phyloP scores from a whole-genome alignment of 2,797 vertebrate genomes.

The Ataeniobius toweri region DNA sequence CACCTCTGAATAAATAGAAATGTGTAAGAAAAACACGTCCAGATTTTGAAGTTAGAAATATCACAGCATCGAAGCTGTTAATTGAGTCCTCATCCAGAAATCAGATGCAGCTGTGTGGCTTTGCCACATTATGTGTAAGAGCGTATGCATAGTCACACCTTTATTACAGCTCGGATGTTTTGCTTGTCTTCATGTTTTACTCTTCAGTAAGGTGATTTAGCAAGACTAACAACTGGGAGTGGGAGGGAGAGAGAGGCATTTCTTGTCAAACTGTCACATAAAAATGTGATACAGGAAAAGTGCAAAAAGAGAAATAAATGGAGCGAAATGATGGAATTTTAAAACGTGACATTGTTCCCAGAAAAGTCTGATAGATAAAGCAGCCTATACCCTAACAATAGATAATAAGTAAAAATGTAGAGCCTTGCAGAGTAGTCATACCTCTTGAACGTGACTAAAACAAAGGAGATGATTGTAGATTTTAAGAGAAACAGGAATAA shows the following conservation, averaged over 20 bases:
- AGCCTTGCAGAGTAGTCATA: not conserved
- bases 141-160: slow-evolving; percentile 12
- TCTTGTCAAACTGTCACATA: slow-evolving; percentile 35
- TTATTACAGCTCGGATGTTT: slow-evolving; percentile 1
- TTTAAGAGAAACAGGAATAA: too few species aligned
- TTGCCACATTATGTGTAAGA: slow-evolving; percentile 15
- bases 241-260: slow-evolving; percentile 5
- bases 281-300: not conserved
- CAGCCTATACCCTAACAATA: not conserved
- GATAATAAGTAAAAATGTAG: not conserved
- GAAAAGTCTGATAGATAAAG: not conserved
- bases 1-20: slow-evolving; percentile 7
- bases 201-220: slow-evolving; percentile 7
- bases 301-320: slow-evolving; percentile 1
- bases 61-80: slow-evolving; percentile 30
- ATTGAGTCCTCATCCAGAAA: slow-evolving; percentile 25
- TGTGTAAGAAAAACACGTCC: slow-evolving; percentile 13
- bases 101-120: slow-evolving; percentile 5
- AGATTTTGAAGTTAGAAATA: slow-evolving; percentile 19
- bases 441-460: not conserved
- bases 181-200: slow-evolving; percentile 16
- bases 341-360: not conserved
- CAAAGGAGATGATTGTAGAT: too few species aligned
- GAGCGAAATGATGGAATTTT: slow-evolving; percentile 6
- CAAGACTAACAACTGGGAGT: slow-evolving; percentile 12